Evolutionary conservation across 2,113 vertebrate genomes (phyloP), one percentile per base, ranked within the genome.

Genomic region (Myocastor coypus): DNA sequence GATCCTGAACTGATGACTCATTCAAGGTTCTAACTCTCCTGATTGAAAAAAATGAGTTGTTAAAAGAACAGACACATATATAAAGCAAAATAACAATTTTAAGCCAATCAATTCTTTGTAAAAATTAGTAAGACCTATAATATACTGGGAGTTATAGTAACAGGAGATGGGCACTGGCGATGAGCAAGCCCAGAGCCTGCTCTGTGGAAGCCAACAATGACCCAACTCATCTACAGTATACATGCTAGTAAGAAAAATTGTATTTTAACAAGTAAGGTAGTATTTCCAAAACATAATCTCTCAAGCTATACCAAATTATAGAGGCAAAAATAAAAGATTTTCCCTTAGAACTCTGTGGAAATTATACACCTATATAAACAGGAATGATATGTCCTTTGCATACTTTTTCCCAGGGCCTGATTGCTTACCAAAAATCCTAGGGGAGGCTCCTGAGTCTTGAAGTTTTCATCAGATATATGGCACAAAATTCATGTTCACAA

Each of bases 1-100:
- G 88, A 95, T 92, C 83, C 46, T 22, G n/a, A 81, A 8, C n/a
- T 50, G 50, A 26, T 95, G 91, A 91, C 68, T 96, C 92, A 96
- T 91, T 92, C 40, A 59, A 63, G 16, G 46, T 30, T 68, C 63
- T 78, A 81, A 91, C 57, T 94, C 34, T 87, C 71, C 75, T 77
- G 69, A 86, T 50, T 83, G 50, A 96, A 46, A 96, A 40, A 89
- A 80, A 92, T 6, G 6, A 61, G 26, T 75, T 73, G 30, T 80
- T 95, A 83, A 94, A 97, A 95, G 26, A 37, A 89, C 0, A 95
- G 46, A 26, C n/a, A 92, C 3, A 80, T 30, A 86, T 24, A 50
- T 83, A 64, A 86, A 86, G 40, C 61, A 32, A 93, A 92, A 20
- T 75, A 87, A 90, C 26, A 85, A 63, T 50, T 40, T 80, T 61